These are phyloP conservation scores for Erebia aethiops DNA, from an alignment of 2,888 invertebrate genomes.

Conservation along the genomic window DNA sequence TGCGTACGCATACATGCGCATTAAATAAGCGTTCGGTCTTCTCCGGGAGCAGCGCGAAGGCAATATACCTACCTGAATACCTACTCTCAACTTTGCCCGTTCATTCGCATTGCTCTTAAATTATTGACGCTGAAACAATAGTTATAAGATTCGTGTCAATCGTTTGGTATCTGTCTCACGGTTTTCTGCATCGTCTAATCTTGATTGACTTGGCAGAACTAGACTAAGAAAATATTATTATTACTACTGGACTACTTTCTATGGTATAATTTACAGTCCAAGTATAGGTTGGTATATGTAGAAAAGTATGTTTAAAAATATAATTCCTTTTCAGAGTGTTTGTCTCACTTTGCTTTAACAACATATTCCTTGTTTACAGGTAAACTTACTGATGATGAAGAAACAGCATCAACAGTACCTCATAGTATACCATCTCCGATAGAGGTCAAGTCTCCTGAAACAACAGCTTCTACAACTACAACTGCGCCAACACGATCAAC, in stretches of 20 bases:
- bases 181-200: not conserved
- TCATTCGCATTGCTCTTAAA: no score
- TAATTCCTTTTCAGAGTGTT: not conserved
- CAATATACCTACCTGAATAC: no score
- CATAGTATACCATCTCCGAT: slow-evolving; percentile 40
- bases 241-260: no score
- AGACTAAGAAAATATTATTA: not conserved
- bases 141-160: slow-evolving; percentile 6
- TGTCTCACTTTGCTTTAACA: not conserved
- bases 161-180: slow-evolving; percentile 11
- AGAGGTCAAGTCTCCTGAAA: slow-evolving; percentile 34
- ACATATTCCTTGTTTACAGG: slow-evolving; percentile 53
- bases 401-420: slow-evolving; percentile 41
- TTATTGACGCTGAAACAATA: slow-evolving; percentile 17
- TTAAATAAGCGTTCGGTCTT: no score
- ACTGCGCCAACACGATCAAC: slow-evolving; percentile 48
- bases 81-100: no score
- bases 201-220: not conserved
- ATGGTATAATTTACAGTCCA: not conserved
- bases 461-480: slow-evolving; percentile 39
- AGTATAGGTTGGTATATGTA: not conserved
- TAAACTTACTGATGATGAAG: slow-evolving; percentile 71
- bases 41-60: no score
- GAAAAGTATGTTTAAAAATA: not conserved
- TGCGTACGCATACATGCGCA: no score